phyloP scores from a whole-genome alignment of 2,888 invertebrate genomes.

The Eilema caniola region DNA sequence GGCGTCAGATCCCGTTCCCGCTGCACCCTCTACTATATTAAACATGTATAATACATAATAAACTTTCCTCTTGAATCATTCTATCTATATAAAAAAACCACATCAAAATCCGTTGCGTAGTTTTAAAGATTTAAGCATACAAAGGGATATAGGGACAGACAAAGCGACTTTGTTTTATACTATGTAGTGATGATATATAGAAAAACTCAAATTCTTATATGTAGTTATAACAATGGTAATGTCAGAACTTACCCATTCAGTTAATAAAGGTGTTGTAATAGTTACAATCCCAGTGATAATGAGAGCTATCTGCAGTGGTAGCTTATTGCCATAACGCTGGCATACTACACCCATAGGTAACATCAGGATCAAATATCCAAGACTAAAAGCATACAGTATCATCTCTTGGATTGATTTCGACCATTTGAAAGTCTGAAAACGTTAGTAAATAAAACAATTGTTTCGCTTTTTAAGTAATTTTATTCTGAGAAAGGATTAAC shows the following conservation, averaged over 20 bases:
- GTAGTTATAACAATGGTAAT: background rate
- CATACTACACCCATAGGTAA: slow-evolving; percentile 86
- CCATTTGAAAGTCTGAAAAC: slow-evolving; percentile 60
- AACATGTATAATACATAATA: no score
- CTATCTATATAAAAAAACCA: no score
- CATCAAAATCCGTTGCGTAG: no score
- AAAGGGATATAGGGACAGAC: no score
- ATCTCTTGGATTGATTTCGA: slow-evolving; percentile 67
- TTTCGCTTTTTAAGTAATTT: background rate
- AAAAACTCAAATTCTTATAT: background rate
- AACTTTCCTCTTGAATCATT: no score
- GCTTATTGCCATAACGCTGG: slow-evolving; percentile 88
- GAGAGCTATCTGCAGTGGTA: slow-evolving; percentile 78
- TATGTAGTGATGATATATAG: no score
- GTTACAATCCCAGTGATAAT: slow-evolving; percentile 57
- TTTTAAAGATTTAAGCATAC: no score
- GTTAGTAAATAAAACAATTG: background rate
- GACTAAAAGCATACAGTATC: slow-evolving; percentile 79
- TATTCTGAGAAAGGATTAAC: no score
- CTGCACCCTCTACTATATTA: no score
- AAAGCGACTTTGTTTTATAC: no score
- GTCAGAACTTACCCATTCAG: slow-evolving; percentile 56
- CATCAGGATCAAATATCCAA: slow-evolving; percentile 82
- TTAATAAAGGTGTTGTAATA: slow-evolving; percentile 63
- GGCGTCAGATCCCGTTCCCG: no score